A percentile compares a stretch with the other conserved stretches of the same genome.
These are phyloP conservation scores for Xenops minutus DNA, from an alignment of 2,797 vertebrate genomes.

Conservation along the genomic window DNA sequence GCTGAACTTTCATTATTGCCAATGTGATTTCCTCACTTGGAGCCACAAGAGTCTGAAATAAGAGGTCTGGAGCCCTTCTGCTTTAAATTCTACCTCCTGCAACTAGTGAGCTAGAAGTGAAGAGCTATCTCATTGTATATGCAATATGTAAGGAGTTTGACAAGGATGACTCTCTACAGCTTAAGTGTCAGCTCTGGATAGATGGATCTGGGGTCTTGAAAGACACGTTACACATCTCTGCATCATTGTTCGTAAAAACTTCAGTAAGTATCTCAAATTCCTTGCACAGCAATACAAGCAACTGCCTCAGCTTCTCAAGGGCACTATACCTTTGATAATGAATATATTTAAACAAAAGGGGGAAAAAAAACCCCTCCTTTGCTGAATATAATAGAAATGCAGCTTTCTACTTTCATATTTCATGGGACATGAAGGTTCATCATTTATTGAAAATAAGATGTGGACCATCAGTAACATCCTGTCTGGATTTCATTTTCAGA, in stretches of 20 bases:
- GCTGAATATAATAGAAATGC: constrained; percentile 38
- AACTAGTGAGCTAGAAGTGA: constrained; percentile 1
- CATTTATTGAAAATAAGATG: constrained; percentile 67
- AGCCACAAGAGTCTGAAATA: background rate
- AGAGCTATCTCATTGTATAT: constrained; percentile 42
- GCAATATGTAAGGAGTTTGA: constrained; percentile 50
- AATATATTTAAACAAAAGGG: constrained; percentile 58
- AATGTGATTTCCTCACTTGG: background rate
- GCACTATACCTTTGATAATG: constrained; percentile 66
- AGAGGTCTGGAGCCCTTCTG: constrained; percentile 18
- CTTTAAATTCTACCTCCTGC: constrained; percentile 33
- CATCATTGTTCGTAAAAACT: constrained; percentile 46
- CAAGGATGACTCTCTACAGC: constrained; percentile 45
- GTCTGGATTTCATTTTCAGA: constrained; percentile 43
- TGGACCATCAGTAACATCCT: constrained; percentile 35
- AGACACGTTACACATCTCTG: background rate
- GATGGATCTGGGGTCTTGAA: constrained; percentile 57
- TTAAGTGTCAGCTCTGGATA: constrained; percentile 25
- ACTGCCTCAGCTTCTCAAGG: constrained; percentile 61
- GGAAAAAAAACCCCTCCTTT: background rate
- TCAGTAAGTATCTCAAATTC: constrained; percentile 52
- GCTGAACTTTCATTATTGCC: constrained; percentile 6
- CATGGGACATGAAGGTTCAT: constrained; percentile 54
- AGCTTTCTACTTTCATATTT: constrained; percentile 58
- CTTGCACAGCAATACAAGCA: constrained; percentile 56